Conservation (phyloP, 2,888 invertebrate genomes). For the Schrankia costaestrigalis region DNA sequence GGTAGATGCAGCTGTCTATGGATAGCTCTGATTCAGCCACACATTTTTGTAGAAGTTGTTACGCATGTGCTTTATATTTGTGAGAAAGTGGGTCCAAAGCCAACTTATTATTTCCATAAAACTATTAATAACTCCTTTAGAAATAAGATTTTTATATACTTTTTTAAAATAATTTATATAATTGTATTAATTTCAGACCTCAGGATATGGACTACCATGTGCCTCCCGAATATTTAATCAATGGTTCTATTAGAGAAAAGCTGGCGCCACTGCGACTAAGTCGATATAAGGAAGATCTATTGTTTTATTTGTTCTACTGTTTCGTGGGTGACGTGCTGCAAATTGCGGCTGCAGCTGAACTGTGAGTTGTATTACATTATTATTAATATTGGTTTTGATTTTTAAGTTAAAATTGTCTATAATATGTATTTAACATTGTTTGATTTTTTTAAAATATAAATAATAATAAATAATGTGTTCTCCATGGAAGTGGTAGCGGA, state of each 20-base stretch:
- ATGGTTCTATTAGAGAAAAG: constrained; percentile 96
- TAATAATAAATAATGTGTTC: no score
- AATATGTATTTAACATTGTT: no score
- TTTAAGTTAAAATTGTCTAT: neutral
- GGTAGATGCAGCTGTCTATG: no score
- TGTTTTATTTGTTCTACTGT: constrained; percentile 99
- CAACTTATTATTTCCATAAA: no score
- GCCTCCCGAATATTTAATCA: constrained; percentile 99
- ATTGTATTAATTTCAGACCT: constrained; percentile 82
- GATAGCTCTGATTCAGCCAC: no score
- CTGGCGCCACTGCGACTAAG: constrained; percentile 96
- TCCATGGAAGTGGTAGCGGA: no score
- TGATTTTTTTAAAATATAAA: no score
- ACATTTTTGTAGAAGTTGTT: no score
- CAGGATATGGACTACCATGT: constrained; percentile 99
- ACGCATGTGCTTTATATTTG: no score
- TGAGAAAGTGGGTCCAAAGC: no score
- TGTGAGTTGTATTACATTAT: constrained; percentile 86
- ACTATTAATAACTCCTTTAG: no score
- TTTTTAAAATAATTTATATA: neutral
- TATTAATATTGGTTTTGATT: neutral
- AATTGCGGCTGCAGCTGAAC: constrained; percentile 97
- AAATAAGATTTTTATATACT: no score
- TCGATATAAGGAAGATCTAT: constrained; percentile 98
- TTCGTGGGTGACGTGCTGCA: constrained; percentile 99